These are phyloP conservation scores for Danio aesculapii DNA, from an alignment of 2,797 vertebrate genomes.

Conservation along the genomic window DNA sequence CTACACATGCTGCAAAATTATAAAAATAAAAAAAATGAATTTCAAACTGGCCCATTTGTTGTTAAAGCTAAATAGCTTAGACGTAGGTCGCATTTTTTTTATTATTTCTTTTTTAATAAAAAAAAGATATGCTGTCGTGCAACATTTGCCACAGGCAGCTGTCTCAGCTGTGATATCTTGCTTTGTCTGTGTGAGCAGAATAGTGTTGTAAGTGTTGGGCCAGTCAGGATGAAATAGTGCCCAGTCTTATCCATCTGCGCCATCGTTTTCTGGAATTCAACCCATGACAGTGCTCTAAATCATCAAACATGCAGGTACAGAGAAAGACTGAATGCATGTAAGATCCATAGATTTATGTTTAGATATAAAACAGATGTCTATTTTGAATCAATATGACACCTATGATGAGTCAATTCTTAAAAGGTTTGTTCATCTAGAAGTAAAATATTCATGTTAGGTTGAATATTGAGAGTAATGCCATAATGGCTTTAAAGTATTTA, in stretches of 20 bases:
- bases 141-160: conserved; percentile 20
- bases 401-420: neutral
- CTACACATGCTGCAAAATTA: no score
- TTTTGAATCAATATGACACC: conserved; percentile 7
- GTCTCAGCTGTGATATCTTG: conserved; percentile 21
- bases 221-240: conserved; percentile 55
- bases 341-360: conserved; percentile 9
- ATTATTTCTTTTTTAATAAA: neutral
- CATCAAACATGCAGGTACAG: conserved; percentile 4
- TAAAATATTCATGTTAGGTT: conserved; percentile 1
- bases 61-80: no score
- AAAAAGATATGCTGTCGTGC: neutral
- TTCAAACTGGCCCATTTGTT: no score
- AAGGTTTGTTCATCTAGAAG: neutral
- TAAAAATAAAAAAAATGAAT: no score
- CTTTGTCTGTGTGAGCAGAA: conserved; percentile 16
- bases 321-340: conserved; percentile 6
- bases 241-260: conserved; percentile 46
- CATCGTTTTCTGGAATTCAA: conserved; percentile 42
- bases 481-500: neutral
- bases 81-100: neutral
- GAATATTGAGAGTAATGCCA: conserved; percentile 1
- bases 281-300: conserved; percentile 49
- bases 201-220: neutral
- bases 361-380: conserved; percentile 5